Conservation (phyloP, 1,140 invertebrate species). For the Diuraphis noxia region DNA sequence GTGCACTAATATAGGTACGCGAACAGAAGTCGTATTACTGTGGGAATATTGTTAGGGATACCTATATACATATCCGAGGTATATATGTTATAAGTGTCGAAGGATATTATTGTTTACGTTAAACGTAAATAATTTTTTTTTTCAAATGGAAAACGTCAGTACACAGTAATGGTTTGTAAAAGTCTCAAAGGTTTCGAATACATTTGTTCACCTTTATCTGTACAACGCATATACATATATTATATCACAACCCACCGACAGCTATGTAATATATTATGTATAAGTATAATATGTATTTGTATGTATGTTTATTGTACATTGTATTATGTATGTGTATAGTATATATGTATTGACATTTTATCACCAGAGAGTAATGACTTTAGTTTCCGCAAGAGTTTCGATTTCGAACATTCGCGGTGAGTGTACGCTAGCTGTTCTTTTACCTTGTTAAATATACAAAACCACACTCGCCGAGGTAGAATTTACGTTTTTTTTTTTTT, state of each 20-base stretch:
- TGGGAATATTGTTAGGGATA: too few relatives aligned
- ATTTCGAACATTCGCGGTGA: not conserved
- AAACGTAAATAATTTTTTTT: slow-evolving; percentile 26
- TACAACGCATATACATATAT: not conserved
- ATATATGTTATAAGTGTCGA: not conserved
- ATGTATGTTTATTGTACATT: not conserved
- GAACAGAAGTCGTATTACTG: not conserved
- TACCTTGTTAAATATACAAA: not conserved
- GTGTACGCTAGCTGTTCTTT: not conserved
- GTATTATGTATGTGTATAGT: not conserved
- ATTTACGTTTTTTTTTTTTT: not conserved
- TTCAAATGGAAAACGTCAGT: not conserved
- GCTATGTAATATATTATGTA: not conserved
- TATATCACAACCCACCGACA: too few relatives aligned
- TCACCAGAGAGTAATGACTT: slow-evolving; percentile 33
- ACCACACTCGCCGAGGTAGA: not conserved
- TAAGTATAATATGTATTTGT: not conserved
- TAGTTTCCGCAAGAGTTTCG: not conserved
- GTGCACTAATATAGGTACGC: not conserved
- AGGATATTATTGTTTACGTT: not conserved
- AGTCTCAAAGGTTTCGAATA: slow-evolving; percentile 31
- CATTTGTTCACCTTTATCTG: slow-evolving; percentile 25
- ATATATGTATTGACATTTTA: not conserved
- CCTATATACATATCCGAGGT: not conserved
- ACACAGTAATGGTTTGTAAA: not conserved